A percentile compares a stretch with the other conserved stretches of the same genome.
phyloP scores from a whole-genome alignment of 92 coral and sea anemone genomes.

The Ricordea florida region DNA sequence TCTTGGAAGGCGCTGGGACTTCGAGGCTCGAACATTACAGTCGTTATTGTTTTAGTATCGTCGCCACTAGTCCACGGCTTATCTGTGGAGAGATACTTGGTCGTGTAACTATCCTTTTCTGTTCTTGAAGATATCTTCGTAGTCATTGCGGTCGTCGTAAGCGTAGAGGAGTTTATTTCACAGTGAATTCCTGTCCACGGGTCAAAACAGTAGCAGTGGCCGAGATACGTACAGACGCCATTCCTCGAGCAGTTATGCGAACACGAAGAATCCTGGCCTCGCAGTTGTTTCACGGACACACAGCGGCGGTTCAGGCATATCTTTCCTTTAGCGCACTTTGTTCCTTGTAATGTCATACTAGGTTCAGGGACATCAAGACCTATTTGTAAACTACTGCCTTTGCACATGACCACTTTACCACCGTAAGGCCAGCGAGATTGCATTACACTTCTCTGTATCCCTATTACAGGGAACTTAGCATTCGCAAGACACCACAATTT shows the following conservation, averaged over 20 bases:
- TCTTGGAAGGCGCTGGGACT: not conserved
- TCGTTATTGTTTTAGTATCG: not conserved
- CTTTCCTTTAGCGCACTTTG: constrained; percentile 16
- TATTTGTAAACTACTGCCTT: constrained; percentile 11
- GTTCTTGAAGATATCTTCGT: not conserved
- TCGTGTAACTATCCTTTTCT: not conserved
- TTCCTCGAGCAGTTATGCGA: constrained; percentile 17
- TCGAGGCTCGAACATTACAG: not conserved
- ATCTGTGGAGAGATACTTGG: not conserved
- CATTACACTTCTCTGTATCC: constrained; percentile 24
- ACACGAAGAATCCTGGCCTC: not conserved
- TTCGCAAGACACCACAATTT: constrained; percentile 21
- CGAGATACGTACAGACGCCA: constrained; percentile 27
- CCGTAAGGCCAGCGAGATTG: not conserved
- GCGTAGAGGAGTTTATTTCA: not conserved
- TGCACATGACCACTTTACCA: constrained; percentile 4
- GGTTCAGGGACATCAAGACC: constrained; percentile 17
- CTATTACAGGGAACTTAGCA: not conserved
- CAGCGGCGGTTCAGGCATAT: constrained; percentile 30
- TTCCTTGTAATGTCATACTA: constrained; percentile 32
- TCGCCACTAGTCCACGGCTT: not conserved
- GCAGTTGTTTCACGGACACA: not conserved
- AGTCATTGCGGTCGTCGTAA: not conserved
- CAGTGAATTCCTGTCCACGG: constrained; percentile 21
- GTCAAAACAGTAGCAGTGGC: constrained; percentile 22